Percentiles rank a stretch among this genome's conserved stretches.
Evolutionary conservation across 92 coral and sea anemone species (phyloP).

Genomic region (Galaxea fascicularis): DNA sequence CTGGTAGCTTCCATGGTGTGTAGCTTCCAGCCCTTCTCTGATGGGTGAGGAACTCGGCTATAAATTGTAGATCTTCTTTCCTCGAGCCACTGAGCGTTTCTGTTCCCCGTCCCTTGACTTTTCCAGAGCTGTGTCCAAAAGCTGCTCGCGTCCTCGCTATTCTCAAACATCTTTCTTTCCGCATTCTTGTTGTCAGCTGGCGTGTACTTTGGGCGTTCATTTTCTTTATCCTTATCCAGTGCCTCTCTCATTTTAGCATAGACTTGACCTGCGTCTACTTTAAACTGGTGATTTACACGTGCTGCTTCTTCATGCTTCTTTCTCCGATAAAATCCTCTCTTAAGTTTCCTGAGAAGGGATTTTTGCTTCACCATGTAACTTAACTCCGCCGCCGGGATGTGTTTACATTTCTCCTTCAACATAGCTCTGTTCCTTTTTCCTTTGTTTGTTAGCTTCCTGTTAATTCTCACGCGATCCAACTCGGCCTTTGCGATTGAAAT

Average conservation of each 20-base stretch:
- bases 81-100: slow-evolving; percentile 7
- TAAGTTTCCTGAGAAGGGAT: too few species aligned
- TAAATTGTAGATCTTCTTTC: background rate
- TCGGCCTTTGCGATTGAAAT: too few species aligned
- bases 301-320: slow-evolving; percentile 32
- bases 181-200: slow-evolving; percentile 2
- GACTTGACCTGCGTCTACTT: slow-evolving; percentile 17
- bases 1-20: background rate
- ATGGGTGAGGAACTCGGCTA: too few species aligned
- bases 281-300: slow-evolving; percentile 26
- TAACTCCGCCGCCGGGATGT: background rate
- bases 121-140: slow-evolving; percentile 9
- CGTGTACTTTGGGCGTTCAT: slow-evolving; percentile 13
- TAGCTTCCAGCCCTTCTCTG: background rate
- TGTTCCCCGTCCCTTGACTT: background rate
- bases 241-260: too few species aligned
- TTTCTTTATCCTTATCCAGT: slow-evolving; percentile 1
- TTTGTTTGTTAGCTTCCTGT: too few species aligned
- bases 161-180: slow-evolving; percentile 15
- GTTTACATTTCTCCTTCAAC: too few species aligned
- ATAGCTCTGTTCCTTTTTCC: too few species aligned
- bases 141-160: slow-evolving; percentile 12
- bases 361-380: background rate
- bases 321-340: background rate
- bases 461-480: background rate